Evolutionary conservation across 1,140 invertebrate genomes (phyloP).

Genomic region (Drosophila obscura): DNA sequence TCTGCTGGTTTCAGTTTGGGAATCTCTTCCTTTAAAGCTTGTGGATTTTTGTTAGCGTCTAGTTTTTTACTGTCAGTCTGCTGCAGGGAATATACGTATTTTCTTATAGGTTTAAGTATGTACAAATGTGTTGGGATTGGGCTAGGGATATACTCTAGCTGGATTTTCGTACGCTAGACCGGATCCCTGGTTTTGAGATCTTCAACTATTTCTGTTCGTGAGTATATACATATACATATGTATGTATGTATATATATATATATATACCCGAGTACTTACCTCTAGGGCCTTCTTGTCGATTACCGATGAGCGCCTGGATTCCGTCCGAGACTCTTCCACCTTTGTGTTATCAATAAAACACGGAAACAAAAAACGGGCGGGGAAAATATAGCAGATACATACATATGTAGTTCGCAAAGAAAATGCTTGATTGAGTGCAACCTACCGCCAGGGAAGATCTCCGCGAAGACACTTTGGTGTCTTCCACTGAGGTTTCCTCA

Average conservation of each 20-base stretch:
- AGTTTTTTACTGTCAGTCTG: constrained; percentile 62
- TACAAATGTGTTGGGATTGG: neutral
- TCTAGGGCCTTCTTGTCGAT: constrained; percentile 86
- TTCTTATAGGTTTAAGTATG: constrained; percentile 18
- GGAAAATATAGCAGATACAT: neutral
- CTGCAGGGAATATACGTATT: constrained; percentile 36
- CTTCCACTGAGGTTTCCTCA: constrained; percentile 82
- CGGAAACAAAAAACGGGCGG: neutral
- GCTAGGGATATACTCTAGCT: constrained; percentile 1
- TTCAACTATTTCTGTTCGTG: no score
- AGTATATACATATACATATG: neutral
- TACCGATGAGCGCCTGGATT: constrained; percentile 87
- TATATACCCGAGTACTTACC: constrained; percentile 76
- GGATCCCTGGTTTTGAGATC: no score
- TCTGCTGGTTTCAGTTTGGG: constrained; percentile 74
- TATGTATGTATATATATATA: no score
- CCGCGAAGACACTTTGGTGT: constrained; percentile 64
- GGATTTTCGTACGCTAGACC: neutral
- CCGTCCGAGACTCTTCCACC: constrained; percentile 86
- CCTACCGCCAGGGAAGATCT: constrained; percentile 75
- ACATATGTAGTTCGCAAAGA: neutral
- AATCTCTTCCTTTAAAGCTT: constrained; percentile 73
- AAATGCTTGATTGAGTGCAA: neutral
- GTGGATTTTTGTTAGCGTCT: constrained; percentile 66
- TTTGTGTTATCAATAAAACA: constrained; percentile 24